Evolutionary conservation across 2,797 vertebrate genomes (phyloP).

Genomic region (Cossypha polioptera): DNA sequence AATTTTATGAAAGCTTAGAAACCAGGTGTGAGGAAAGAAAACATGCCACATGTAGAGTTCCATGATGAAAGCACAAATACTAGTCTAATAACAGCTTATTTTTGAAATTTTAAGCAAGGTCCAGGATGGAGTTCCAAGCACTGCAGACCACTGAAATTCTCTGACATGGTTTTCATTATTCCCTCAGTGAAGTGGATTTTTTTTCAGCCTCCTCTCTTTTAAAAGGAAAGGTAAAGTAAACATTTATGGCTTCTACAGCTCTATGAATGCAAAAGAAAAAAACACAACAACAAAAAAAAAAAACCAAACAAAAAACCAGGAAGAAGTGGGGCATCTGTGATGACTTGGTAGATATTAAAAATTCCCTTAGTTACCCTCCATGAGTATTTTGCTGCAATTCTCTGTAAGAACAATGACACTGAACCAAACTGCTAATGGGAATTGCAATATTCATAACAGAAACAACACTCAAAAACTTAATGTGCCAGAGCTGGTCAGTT

Average conservation of each 20-base stretch:
- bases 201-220: background rate
- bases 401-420: background rate
- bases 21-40: background rate
- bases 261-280: background rate
- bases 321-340: background rate
- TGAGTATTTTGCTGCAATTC: background rate
- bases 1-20: background rate
- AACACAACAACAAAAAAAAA: too few species aligned
- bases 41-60: background rate
- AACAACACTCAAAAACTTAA: slow-evolving; percentile 9
- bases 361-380: background rate
- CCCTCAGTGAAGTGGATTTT: background rate
- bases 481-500: background rate
- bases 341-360: background rate
- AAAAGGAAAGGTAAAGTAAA: background rate
- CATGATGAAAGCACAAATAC: background rate
- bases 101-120: background rate
- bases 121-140: background rate
- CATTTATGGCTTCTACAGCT: background rate
- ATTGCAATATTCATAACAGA: background rate
- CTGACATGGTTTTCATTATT: background rate
- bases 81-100: background rate
- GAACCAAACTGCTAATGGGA: background rate
- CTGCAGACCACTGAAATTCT: background rate
- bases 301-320: background rate